Base-by-base conservation (phyloP, 1,140 invertebrate genomes). In the Magallana angulata region DNA sequence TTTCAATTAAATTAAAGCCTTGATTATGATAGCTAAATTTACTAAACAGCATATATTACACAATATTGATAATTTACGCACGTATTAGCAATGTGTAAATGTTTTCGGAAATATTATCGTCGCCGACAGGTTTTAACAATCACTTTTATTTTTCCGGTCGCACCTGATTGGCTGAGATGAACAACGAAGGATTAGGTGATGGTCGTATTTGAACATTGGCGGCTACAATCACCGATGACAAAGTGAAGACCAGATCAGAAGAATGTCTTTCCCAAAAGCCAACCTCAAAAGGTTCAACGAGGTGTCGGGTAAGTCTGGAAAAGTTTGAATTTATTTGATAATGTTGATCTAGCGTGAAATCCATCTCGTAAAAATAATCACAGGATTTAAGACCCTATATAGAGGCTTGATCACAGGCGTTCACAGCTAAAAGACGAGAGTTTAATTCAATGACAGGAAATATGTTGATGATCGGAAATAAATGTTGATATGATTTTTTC, bases 261-360 rank as follows among this genome's bases (percentile, higher is more conserved):
- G 1, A n/a, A 89, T 90, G 89, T 87, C 89, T 76, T 90, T 90
- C 83, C 57, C 89, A 57, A 90, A 87, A 80, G 87, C 89, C n/a
- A 85, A 84, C n/a, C 57, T 85, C 11, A 90, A 90, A 83, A 85
- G 89, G 24, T 90, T 90, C 80, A 90, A 90, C 82, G 89, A 90
- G 36, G 82, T 80, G 57, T 85, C 59, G 57, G 84, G 89, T 90
- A 64, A 60, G 89, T 89, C 36, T 64, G 14, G 14, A 64, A 16
- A 14, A 16, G 18, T 18, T 16, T 64, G 62, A 4, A 64, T 64
- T 64, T 64, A 14, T 16, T 64, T 64, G 18, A 64, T 14, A 14
- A 64, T 48, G 36, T 48, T 48, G 36, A 48, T 4, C 36, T 48
- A 5, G 36, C 36, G 36, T 48, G 36, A 48, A 48, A 48, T 48